A percentile compares a stretch with the other conserved stretches of the same genome.
Evolutionary conservation across 2,113 vertebrate genomes (phyloP).

Genomic region (Electrona antarctica): DNA sequence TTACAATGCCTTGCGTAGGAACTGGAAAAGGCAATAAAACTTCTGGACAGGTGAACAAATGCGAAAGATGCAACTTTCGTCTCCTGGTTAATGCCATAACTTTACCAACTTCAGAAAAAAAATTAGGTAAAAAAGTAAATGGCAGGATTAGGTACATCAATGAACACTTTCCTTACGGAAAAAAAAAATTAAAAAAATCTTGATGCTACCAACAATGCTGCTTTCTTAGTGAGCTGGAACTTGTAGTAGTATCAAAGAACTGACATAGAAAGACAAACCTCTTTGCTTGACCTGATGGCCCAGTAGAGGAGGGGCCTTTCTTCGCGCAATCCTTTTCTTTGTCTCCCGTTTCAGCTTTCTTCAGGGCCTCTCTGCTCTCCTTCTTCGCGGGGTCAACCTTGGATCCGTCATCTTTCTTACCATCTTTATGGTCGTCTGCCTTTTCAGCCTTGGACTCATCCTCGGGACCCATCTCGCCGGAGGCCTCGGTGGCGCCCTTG

Average conservation of each 20-base stretch:
- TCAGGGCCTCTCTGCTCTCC: conserved; percentile 93
- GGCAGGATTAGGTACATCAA: conserved; percentile 94
- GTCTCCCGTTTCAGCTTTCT: conserved; percentile 98
- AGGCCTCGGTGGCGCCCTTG: conserved; percentile 89
- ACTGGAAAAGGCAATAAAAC: conserved; percentile 80
- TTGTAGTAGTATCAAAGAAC: conserved; percentile 99
- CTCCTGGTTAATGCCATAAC: conserved; percentile 84
- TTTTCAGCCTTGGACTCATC: conserved; percentile 90
- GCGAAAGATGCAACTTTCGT: conserved; percentile 76
- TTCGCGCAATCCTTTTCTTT: conserved; percentile 99
- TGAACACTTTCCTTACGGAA: conserved; percentile 78
- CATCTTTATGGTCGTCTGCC: conserved; percentile 92
- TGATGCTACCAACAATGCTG: conserved; percentile 99
- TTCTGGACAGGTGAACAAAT: conserved; percentile 86
- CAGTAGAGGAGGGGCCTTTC: conserved; percentile 98
- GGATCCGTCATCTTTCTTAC: conserved; percentile 94
- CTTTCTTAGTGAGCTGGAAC: conserved; percentile 98
- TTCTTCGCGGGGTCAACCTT: conserved; percentile 92
- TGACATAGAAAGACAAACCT: conserved; percentile 99
- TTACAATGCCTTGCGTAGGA: conserved; percentile 82
- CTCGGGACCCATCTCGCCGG: conserved; percentile 89
- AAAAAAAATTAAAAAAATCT: conserved; percentile 79
- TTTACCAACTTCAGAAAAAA: conserved; percentile 86
- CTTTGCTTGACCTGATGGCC: conserved; percentile 99
- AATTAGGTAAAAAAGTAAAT: conserved; percentile 72